Evolutionary conservation across 2,797 vertebrate species (phyloP), one percentile per base, ranked within the genome.

Genomic region (Anguilla pacifica): DNA sequence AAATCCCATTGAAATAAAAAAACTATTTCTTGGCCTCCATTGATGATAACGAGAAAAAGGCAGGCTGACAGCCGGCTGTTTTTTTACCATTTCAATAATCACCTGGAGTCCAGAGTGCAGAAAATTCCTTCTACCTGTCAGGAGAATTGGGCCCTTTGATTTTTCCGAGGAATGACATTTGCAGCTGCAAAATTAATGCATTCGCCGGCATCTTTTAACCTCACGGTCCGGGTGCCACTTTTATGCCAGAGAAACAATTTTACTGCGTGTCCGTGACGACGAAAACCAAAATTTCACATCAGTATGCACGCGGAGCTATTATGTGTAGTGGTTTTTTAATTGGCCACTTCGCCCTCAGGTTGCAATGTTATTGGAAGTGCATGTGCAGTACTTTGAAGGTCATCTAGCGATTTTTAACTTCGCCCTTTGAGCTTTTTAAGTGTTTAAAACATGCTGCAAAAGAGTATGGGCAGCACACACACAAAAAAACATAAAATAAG

Each of bases 1-100:
- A 57, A 86, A 82, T 46, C 86, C 77, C 35, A 83, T 70, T 87
- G 57, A 87, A 87, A 87, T 87, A 43, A 59, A 87, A 83, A 81
- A 35, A 28, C 22, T 25, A 64, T 64, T 87, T 86, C 59, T 83
- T 49, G 67, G 7, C 79, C 64, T 67, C 31, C 57, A 67, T 83
- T 83, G 43, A 43, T 51, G 77, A 87, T 83, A 87, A 83, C 79
- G 83, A 31, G 15, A 84, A 84, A 35, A 53, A 57, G 53, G n/a
- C 28, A 10, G 10, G 25, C 11, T 28, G 28, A 51, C 15, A 31
- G 7, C n/a, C 39, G 49, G 53, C 51, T 55, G 83, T 11, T 57
- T 55, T 84, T 28, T 83, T 83, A 46, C 13, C 83, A 84, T 84
- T 84, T 84, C 17, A 84, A 59, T 84, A 84, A 28, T 59, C 51